phyloP scores from a whole-genome alignment of 2,113 vertebrate genomes.

The Sceloporus tristichus region DNA sequence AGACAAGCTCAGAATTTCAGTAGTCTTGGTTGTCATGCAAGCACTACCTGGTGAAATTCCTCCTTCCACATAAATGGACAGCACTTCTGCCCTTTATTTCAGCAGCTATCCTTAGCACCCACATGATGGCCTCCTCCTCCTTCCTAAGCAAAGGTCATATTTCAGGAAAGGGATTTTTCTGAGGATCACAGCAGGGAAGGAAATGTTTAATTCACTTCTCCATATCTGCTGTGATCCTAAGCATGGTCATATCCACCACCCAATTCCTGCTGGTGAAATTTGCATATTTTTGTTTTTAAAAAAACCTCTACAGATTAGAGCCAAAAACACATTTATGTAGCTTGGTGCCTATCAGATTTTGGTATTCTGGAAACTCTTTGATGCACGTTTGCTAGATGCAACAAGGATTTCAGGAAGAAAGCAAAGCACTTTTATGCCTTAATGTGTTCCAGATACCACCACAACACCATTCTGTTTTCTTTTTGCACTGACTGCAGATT shows the following conservation, averaged over 20 bases:
- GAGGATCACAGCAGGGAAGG: background rate
- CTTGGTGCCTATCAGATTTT: no score
- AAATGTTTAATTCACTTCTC: background rate
- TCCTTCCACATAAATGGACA: no score
- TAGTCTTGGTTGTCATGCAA: no score
- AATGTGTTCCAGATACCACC: background rate
- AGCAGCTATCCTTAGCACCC: no score
- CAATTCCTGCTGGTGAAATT: background rate
- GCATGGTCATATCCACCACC: background rate
- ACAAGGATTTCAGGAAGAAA: background rate
- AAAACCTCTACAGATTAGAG: background rate
- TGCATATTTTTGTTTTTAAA: background rate
- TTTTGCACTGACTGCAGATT: background rate
- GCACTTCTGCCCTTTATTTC: no score
- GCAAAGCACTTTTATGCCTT: background rate
- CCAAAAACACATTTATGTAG: background rate
- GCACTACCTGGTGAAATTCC: no score
- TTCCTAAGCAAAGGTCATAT: background rate
- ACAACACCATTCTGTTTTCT: no score
- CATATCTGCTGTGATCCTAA: background rate
- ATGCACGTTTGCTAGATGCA: no score
- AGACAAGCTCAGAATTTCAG: no score
- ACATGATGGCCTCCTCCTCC: background rate
- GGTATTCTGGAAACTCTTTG: no score
- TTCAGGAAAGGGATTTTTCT: background rate